phyloP scores from a whole-genome alignment of 2,113 vertebrate genomes.

The Gopherus flavomarginatus region DNA sequence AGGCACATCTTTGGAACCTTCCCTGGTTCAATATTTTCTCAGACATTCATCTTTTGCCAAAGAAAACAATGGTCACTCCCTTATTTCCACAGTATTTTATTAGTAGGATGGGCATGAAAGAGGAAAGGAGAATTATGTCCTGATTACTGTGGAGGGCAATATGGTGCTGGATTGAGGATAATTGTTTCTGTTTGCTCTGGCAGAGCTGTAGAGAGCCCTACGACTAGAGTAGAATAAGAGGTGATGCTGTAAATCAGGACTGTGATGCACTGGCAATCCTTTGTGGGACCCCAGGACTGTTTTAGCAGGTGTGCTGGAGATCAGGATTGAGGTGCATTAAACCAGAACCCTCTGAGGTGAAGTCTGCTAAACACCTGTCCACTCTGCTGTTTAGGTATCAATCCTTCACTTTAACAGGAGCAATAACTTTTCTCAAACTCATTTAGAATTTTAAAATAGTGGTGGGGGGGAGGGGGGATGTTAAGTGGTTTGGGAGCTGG shows the following conservation, averaged over 20 bases:
- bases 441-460: not conserved
- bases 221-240: not conserved
- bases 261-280: not conserved
- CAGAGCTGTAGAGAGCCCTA: not conserved
- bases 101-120: conserved; percentile 24
- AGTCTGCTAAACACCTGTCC: not conserved
- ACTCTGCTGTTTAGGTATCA: not conserved
- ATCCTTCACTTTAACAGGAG: not conserved
- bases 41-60: conserved; percentile 8
- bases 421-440: not conserved
- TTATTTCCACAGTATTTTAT: conserved; percentile 30
- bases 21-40: conserved; percentile 13
- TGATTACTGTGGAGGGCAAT: conserved; percentile 39
- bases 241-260: not conserved
- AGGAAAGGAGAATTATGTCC: not conserved
- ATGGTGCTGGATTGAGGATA: not conserved
- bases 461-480: not conserved
- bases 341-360: not conserved
- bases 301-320: not conserved
- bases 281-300: not conserved
- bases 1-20: conserved; percentile 4
- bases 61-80: conserved; percentile 42
- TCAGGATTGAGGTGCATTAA: not conserved
- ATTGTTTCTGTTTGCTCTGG: conserved; percentile 18
- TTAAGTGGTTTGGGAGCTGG: not conserved